These are phyloP conservation scores for Scomber japonicus DNA, from an alignment of 2,113 vertebrate genomes.

Conservation along the genomic window DNA sequence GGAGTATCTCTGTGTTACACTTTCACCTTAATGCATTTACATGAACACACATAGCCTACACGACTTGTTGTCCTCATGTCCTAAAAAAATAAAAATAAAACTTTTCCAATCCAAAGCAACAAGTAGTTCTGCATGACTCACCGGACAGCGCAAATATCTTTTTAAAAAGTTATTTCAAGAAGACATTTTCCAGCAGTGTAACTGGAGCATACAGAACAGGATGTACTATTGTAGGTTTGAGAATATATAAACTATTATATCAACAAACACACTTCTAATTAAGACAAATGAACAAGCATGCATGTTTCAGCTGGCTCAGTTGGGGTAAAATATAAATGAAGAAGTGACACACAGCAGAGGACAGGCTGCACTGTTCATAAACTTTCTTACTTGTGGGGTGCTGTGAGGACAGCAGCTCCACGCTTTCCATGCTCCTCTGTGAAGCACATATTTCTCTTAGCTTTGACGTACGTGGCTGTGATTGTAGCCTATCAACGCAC, in stretches of 20 bases:
- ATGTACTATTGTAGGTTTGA: conserved; percentile 53
- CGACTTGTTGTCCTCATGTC: background rate
- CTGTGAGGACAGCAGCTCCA: conserved; percentile 71
- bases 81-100: conserved; percentile 13
- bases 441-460: conserved; percentile 16
- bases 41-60: background rate
- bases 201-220: conserved; percentile 32
- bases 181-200: conserved; percentile 18
- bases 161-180: conserved; percentile 18
- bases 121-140: conserved; percentile 32
- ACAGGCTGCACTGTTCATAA: conserved; percentile 46
- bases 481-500: conserved; percentile 2
- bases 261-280: conserved; percentile 29
- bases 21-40: background rate
- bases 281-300: conserved; percentile 63
- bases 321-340: conserved; percentile 67
- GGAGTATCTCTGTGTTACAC: background rate
- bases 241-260: conserved; percentile 10
- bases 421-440: conserved; percentile 10
- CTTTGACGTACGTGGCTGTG: conserved; percentile 34
- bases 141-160: background rate
- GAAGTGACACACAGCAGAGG: conserved; percentile 42
- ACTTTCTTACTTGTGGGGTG: conserved; percentile 65
- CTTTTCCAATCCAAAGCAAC: conserved; percentile 52
- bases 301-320: conserved; percentile 32